Conservation (phyloP, 2,888 invertebrate species). For the Drosophila atripex region DNA sequence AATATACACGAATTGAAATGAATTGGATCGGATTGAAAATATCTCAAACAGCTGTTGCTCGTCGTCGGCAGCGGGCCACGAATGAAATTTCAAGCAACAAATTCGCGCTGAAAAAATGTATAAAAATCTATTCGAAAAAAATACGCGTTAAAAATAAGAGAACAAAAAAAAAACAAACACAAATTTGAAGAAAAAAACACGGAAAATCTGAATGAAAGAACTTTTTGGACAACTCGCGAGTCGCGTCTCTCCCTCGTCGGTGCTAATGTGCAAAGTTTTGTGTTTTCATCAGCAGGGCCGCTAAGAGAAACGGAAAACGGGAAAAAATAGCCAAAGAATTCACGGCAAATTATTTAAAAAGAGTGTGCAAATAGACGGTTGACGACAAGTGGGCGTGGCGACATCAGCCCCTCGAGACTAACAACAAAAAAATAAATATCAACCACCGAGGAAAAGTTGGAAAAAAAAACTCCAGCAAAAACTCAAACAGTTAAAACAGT, state of each 20-base stretch:
- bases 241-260: constrained; percentile 50
- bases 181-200: constrained; percentile 33
- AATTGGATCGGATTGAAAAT: constrained; percentile 60
- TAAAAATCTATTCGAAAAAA: constrained; percentile 31
- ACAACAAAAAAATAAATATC: constrained; percentile 45
- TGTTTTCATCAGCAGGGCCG: constrained; percentile 67
- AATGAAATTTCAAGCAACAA: constrained; percentile 59
- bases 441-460: constrained; percentile 12
- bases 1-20: constrained; percentile 71
- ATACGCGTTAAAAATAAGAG: constrained; percentile 36
- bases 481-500: constrained; percentile 26
- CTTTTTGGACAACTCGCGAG: constrained; percentile 66
- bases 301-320: constrained; percentile 15
- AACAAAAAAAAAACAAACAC: constrained; percentile 24
- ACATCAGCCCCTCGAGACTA: constrained; percentile 63
- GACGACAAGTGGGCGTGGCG: constrained; percentile 29
- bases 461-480: constrained; percentile 24
- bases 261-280: constrained; percentile 78
- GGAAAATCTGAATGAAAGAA: constrained; percentile 52
- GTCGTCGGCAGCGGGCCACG: constrained; percentile 64
- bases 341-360: constrained; percentile 73
- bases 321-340: constrained; percentile 43
- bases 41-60: constrained; percentile 77
- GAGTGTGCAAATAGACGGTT: constrained; percentile 73
- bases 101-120: constrained; percentile 38